Base-by-base conservation (phyloP, 2,797 vertebrate species). In the Nyctalus aviator region DNA sequence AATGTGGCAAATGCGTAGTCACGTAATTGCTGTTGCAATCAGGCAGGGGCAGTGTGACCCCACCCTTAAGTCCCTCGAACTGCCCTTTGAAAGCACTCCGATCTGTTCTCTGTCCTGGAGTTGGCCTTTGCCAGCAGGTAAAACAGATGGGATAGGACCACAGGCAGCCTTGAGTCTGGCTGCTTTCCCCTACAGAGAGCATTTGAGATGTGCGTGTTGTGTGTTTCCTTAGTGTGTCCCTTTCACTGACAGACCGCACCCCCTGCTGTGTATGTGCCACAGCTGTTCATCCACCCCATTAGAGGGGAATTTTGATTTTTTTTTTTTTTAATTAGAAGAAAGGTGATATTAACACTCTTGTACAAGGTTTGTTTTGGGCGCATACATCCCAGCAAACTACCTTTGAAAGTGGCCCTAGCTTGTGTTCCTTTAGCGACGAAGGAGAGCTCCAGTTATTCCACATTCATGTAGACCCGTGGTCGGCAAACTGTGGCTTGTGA, bases 351-450 rank as follows among this genome's bases (percentile, higher is more conserved):
- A 23, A 14, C 20, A 18, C 50, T 69, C 8, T 2, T 0, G 21
- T 8, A 13, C 8, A 53, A 35, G 7, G 27, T 30, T 59, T 1
- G 2, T 35, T 23, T n/a, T n/a, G 30, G 15, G 62, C 17, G 30
- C 30, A 64, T n/a, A 64, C 62, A n/a, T n/a, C 21, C 2, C 0
- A 3, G 32, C 48, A 4, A 25, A 9, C 27, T 32, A 15, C 41
- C 48, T 50, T 59, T 5, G 32, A 44, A 13, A 30, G 72, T 12
- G 13, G 32, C 18, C 78, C 30, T 25, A 0, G 12, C 14, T 35
- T 10, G 48, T 15, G n/a, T 17, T n/a, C 55, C 62, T 1, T 1
- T 9, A n/a, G 21, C 48, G 0, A 5, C 0, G 17, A 3, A 0
- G 14, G 17, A 11, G 23, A 0, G 11, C 44, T 14, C 18, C 1